These are phyloP conservation scores for Xylota segnis DNA, from an alignment of 2,888 invertebrate species.

Conservation along the genomic window DNA sequence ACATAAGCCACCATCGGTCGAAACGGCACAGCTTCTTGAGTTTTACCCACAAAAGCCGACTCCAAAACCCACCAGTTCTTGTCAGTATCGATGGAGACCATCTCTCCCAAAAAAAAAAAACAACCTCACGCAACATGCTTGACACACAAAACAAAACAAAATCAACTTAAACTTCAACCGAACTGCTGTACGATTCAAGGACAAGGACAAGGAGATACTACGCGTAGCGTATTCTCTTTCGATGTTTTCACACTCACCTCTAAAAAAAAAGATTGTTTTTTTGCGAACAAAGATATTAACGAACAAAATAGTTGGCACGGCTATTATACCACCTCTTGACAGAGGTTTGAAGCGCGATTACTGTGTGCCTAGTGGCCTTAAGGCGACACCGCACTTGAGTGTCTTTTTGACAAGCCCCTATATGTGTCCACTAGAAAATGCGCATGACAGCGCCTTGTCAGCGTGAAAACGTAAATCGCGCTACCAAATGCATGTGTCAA, in stretches of 20 bases:
- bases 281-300: constrained; percentile 14
- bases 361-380: constrained; percentile 43
- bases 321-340: constrained; percentile 36
- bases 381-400: constrained; percentile 43
- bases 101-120: constrained; percentile 20
- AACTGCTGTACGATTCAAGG: constrained; percentile 49
- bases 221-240: constrained; percentile 22
- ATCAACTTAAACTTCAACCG: constrained; percentile 31
- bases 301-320: constrained; percentile 16
- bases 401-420: constrained; percentile 40
- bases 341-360: constrained; percentile 34
- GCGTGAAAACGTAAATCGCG: constrained; percentile 12
- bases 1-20: background rate
- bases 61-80: constrained; percentile 18
- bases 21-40: constrained; percentile 17
- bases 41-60: background rate
- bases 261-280: background rate
- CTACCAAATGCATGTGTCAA: constrained; percentile 33
- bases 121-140: constrained; percentile 26
- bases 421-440: background rate
- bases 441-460: constrained; percentile 34
- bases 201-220: constrained; percentile 53
- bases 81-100: constrained; percentile 17
- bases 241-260: constrained; percentile 1
- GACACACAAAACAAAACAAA: constrained; percentile 21